phyloP scores from a whole-genome alignment of 2,888 invertebrate species.

The Frankliniella intonsa region DNA sequence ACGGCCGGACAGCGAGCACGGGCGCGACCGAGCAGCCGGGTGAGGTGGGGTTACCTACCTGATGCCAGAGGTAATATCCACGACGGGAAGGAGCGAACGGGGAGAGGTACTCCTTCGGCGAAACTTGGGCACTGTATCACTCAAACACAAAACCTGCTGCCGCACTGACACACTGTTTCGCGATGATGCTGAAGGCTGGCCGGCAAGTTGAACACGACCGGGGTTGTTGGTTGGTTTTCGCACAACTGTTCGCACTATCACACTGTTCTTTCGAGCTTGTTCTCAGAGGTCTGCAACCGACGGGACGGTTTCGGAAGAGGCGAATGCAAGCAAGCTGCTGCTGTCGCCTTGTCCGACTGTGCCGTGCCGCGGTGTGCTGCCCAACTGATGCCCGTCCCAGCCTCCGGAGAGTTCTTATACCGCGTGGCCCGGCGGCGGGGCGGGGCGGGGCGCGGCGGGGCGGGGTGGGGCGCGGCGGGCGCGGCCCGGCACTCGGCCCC shows the following conservation, averaged over 20 bases:
- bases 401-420: conserved; percentile 6
- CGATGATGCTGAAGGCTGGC: not conserved
- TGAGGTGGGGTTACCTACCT: not conserved
- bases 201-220: too few relatives aligned
- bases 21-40: not conserved
- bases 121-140: conserved; percentile 2
- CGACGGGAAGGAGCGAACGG: not conserved
- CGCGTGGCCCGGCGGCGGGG: not conserved
- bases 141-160: not conserved
- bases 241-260: too few relatives aligned
- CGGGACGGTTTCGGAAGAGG: not conserved
- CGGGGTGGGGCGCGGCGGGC: not conserved
- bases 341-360: not conserved
- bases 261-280: not conserved
- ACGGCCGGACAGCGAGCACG: not conserved
- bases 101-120: not conserved
- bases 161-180: not conserved
- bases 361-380: conserved; percentile 8
- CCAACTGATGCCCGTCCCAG: conserved; percentile 18
- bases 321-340: not conserved
- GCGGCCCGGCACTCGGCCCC: not conserved
- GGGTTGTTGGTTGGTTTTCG: too few relatives aligned
- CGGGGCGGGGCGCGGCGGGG: not conserved
- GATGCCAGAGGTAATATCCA: not conserved
- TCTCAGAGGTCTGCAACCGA: conserved; percentile 3